Evolutionary conservation across 1,140 invertebrate species (phyloP).

Genomic region (Sitobion miscanthi): DNA sequence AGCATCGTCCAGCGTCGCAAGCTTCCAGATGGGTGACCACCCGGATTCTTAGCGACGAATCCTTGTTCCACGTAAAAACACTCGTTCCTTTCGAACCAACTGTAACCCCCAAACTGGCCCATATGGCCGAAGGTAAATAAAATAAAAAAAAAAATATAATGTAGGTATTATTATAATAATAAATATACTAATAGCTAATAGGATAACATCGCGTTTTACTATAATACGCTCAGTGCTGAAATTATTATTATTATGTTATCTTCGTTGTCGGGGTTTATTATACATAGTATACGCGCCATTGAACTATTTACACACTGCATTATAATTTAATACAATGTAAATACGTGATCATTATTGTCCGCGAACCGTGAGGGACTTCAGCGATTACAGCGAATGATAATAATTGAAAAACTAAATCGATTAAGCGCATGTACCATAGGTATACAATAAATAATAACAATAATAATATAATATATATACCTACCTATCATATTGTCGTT

Average conservation of each 20-base stretch:
- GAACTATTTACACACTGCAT: background rate
- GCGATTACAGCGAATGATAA: background rate
- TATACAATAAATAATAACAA: background rate
- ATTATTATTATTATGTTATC: background rate
- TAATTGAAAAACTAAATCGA: constrained; percentile 15
- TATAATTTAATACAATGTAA: background rate
- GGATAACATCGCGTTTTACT: background rate
- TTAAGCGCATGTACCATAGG: background rate
- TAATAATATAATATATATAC: background rate
- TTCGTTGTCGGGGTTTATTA: background rate
- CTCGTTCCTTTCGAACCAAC: too few relatives aligned
- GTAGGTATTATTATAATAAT: too few relatives aligned
- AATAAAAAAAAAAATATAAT: too few relatives aligned
- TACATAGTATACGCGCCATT: background rate
- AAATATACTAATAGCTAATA: background rate
- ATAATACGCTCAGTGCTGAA: background rate
- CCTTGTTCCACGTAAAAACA: too few relatives aligned
- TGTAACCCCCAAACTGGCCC: too few relatives aligned
- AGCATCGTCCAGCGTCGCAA: too few relatives aligned
- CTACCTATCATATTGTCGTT: background rate
- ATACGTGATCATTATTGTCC: background rate
- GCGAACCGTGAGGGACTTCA: background rate
- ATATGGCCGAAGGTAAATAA: too few relatives aligned
- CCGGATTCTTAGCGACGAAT: too few relatives aligned
- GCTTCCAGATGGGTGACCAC: too few relatives aligned